A percentile compares a stretch with the other conserved stretches of the same genome.
These are phyloP conservation scores for Dynastes hyllus DNA, from an alignment of 2,888 invertebrate species.

Conservation along the genomic window DNA sequence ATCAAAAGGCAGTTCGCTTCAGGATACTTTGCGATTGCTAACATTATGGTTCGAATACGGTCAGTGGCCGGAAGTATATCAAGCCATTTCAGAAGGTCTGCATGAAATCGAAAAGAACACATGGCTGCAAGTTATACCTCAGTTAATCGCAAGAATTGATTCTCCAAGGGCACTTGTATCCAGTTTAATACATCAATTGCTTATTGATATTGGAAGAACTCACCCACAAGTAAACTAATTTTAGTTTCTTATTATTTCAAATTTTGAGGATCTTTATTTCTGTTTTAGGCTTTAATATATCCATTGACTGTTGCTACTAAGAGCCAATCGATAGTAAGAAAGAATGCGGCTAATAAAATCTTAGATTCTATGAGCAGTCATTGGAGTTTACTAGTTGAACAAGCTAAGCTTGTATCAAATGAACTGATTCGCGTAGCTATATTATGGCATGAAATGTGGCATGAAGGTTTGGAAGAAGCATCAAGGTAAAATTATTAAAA, in stretches of 20 bases:
- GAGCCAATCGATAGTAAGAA: slow-evolving; percentile 88
- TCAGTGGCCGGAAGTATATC: slow-evolving; percentile 93
- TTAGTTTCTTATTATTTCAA: not conserved
- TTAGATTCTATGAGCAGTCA: slow-evolving; percentile 97
- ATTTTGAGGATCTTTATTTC: slow-evolving; percentile 15
- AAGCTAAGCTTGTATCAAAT: slow-evolving; percentile 97
- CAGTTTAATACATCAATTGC: slow-evolving; percentile 91
- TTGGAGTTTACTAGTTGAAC: slow-evolving; percentile 92
- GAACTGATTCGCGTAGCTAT: slow-evolving; percentile 98
- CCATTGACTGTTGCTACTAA: slow-evolving; percentile 98
- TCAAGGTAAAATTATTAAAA: slow-evolving; percentile 73
- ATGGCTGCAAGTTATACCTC: slow-evolving; percentile 99
- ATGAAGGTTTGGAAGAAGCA: slow-evolving; percentile 97
- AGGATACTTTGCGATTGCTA: slow-evolving; percentile 94
- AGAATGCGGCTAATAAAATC: slow-evolving; percentile 95
- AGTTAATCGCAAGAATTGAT: slow-evolving; percentile 98
- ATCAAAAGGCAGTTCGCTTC: slow-evolving; percentile 93
- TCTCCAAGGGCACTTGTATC: slow-evolving; percentile 92
- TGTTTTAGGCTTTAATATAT: slow-evolving; percentile 92
- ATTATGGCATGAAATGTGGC: slow-evolving; percentile 99
- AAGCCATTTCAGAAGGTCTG: slow-evolving; percentile 94
- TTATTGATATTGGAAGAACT: slow-evolving; percentile 97
- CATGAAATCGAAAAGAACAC: slow-evolving; percentile 96
- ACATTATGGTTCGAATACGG: slow-evolving; percentile 99
- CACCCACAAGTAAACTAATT: slow-evolving; percentile 80